Percentiles rank a stretch among this genome's conserved stretches.
Evolutionary conservation across 2,797 vertebrate species (phyloP).

Genomic region (Myioborus miniatus): DNA sequence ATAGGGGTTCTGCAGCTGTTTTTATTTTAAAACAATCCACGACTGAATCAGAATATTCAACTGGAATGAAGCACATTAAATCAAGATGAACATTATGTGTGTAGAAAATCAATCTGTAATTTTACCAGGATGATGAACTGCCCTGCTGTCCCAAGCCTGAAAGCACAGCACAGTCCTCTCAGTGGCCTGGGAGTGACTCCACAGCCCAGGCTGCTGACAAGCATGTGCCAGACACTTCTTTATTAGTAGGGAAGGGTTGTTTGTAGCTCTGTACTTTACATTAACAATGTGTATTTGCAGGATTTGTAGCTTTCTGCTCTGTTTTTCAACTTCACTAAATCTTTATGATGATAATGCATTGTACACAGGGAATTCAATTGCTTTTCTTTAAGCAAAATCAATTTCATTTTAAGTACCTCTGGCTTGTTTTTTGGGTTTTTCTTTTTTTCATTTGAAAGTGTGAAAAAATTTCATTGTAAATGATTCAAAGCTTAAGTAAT

Average conservation of each 20-base stretch:
- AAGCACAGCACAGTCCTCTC: background rate
- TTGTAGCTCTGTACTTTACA: background rate
- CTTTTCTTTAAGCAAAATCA: background rate
- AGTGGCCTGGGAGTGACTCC: background rate
- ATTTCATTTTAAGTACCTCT: background rate
- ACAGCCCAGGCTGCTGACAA: background rate
- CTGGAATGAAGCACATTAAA: background rate
- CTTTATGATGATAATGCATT: background rate
- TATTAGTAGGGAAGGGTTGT: background rate
- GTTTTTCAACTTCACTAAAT: background rate
- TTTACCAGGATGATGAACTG: background rate
- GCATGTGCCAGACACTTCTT: background rate
- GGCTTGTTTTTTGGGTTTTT: background rate
- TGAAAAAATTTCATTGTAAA: background rate
- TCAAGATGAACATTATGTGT: background rate
- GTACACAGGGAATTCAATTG: background rate
- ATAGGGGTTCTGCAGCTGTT: background rate
- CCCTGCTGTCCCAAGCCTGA: background rate
- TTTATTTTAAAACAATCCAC: slow-evolving; percentile 8
- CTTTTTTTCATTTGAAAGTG: background rate
- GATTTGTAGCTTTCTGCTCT: background rate
- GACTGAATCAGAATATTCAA: background rate
- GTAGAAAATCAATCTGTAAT: background rate
- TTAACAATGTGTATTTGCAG: background rate
- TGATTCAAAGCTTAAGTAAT: slow-evolving; percentile 42